Conservation (phyloP, 2,113 vertebrate genomes). For the Aldabrachelys gigantea region DNA sequence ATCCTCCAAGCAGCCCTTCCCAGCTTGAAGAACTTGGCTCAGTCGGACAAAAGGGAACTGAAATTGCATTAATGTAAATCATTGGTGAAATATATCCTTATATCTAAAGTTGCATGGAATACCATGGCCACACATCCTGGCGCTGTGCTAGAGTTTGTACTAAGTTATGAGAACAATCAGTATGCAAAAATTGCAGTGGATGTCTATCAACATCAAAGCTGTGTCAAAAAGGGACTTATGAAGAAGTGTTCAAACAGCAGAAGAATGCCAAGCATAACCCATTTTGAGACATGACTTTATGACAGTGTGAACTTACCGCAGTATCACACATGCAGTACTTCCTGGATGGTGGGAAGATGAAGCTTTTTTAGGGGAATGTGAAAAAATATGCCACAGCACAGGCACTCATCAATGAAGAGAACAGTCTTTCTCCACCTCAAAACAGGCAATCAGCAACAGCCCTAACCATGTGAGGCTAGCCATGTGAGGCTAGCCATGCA, state of each 20-base stretch:
- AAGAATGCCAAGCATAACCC: not conserved
- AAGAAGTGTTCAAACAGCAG: not conserved
- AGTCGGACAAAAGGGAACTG: not conserved
- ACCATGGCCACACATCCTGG: not conserved
- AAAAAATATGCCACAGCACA: not conserved
- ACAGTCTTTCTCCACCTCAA: not conserved
- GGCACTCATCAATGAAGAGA: not conserved
- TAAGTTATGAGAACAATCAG: rapidly evolving
- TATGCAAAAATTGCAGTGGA: not conserved
- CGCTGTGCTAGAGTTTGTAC: not conserved
- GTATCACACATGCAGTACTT: not conserved
- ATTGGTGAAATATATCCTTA: not conserved
- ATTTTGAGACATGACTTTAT: not conserved
- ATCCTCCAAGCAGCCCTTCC: not conserved
- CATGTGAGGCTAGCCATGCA: too few relatives aligned
- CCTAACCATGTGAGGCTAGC: rapidly evolving
- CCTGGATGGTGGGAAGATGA: not conserved
- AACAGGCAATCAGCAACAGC: not conserved
- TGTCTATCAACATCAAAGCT: not conserved
- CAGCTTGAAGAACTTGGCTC: not conserved
- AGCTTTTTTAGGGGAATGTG: not conserved
- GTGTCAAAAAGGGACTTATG: not conserved
- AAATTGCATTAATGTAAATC: not conserved
- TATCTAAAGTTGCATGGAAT: not conserved
- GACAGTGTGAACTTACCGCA: not conserved